Evolutionary conservation across 1,140 invertebrate genomes (phyloP), one percentile per base, ranked within the genome.

Genomic region (Solen grandis): DNA sequence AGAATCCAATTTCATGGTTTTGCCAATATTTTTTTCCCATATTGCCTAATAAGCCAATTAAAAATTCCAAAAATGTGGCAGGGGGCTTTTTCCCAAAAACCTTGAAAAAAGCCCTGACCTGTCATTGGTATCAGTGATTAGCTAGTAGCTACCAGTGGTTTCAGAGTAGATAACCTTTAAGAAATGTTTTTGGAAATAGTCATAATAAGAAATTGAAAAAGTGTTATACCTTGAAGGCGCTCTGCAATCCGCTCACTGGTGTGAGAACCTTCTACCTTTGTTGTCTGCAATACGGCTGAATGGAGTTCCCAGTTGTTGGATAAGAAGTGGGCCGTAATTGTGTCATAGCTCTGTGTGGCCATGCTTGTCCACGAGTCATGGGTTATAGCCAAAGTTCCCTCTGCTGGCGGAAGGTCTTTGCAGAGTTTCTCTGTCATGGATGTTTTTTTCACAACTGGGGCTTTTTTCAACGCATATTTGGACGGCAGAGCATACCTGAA

Each of bases 311-410:
- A 81, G 19, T 79, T 25, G 29, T 72, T 33, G 29, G 22, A 31
- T 25, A 72, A 63, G 22, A 31, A 72, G 22, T 72, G 66, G 16
- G 38, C n/a, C 10, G 59, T 72, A 25, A 62, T 52, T 52, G 66
- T 73, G 22, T 73, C 54, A 25, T 50, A 73, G 27, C 68, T 29
- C 25, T 72, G 27, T 27, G 69, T 72, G 2, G 16, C 36, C 13
- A 19, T 10, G 19, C 31, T 66, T 0, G 68, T 63, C 59, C 46
- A 81, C n/a, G 36, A 68, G 65, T 63, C 46, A 63, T 72, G 68
- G 27, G 68, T 81, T 35, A 72, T 36, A n/a, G 29, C 10, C 3
- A 73, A 1, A 59, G 5, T 13, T 5, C 33, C 50, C 3, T 33
- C 35, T 73, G 22, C 38, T 35, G 31, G 22, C 22, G 36, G 62